Conservation (phyloP, 2,797 vertebrate species). For the Hyperoplus lanceolatus region DNA sequence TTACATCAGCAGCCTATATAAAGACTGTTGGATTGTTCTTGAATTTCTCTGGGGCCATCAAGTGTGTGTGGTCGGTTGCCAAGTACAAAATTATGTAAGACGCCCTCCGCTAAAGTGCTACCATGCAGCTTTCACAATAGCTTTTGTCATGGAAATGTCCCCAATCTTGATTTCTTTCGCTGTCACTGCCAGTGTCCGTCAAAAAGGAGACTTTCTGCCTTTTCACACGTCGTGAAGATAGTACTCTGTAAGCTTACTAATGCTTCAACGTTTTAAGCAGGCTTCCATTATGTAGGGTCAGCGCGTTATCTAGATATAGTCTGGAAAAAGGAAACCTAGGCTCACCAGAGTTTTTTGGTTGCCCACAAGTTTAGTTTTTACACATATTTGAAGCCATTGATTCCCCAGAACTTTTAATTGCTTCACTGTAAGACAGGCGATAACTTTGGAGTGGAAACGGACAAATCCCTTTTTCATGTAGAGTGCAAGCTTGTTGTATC, state of each 20-base stretch:
- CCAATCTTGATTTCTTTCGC: constrained; percentile 4
- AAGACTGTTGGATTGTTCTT: background rate
- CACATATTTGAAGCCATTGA: constrained; percentile 37
- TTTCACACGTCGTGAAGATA: background rate
- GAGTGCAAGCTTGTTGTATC: constrained; percentile 32
- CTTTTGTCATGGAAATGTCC: constrained; percentile 19
- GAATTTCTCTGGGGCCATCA: background rate
- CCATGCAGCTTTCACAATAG: constrained; percentile 9
- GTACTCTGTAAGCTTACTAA: background rate
- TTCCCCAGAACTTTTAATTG: constrained; percentile 25
- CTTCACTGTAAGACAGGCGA: constrained; percentile 16
- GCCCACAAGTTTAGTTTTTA: constrained; percentile 32
- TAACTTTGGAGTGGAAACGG: constrained; percentile 25
- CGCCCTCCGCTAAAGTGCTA: constrained; percentile 25
- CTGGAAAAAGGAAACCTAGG: constrained; percentile 27
- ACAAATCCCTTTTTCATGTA: constrained; percentile 50
- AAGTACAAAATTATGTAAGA: constrained; percentile 6
- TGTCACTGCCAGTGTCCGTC: background rate
- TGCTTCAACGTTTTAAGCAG: constrained; percentile 14
- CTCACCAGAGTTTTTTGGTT: constrained; percentile 18
- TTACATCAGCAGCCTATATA: background rate
- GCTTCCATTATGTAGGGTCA: constrained; percentile 7
- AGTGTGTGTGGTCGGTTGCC: background rate
- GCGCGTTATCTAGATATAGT: background rate
- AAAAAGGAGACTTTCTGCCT: constrained; percentile 4